phyloP scores from a whole-genome alignment of 2,797 vertebrate species.

The Cynodonichthys magdalenae region DNA sequence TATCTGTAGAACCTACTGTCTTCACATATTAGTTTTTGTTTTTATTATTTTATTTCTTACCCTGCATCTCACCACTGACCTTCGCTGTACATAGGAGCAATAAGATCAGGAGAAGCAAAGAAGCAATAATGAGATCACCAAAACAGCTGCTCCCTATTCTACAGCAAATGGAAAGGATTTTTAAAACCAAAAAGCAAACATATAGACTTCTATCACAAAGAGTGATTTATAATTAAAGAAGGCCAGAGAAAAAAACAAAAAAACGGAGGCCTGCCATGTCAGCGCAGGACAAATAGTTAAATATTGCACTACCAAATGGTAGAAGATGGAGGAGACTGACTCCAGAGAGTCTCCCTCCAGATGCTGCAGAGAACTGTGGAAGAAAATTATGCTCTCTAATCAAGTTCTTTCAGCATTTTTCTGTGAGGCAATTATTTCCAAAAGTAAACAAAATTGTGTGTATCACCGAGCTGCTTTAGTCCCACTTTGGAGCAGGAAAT shows the following conservation, averaged over 20 bases:
- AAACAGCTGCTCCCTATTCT: background rate
- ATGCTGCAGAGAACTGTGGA: slow-evolving; percentile 15
- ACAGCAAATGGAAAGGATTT: background rate
- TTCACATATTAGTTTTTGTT: no score
- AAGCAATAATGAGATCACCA: slow-evolving; percentile 3
- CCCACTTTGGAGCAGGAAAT: slow-evolving; percentile 19
- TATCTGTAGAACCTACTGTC: slow-evolving; percentile 36
- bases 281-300: background rate
- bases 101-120: background rate
- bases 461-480: slow-evolving; percentile 29
- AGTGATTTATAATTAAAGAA: background rate
- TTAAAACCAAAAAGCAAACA: background rate
- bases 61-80: slow-evolving; percentile 25
- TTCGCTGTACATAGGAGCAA: slow-evolving; percentile 8
- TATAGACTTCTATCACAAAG: background rate
- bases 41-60: slow-evolving; percentile 53
- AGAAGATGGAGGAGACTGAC: background rate
- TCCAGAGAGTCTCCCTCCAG: slow-evolving; percentile 4
- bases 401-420: slow-evolving; percentile 15
- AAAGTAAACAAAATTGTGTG: slow-evolving; percentile 42
- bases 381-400: slow-evolving; percentile 13
- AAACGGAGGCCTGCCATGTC: background rate
- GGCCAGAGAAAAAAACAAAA: background rate
- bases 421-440: slow-evolving; percentile 24
- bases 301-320: slow-evolving; percentile 16